Base-by-base conservation (phyloP, 64 coral and sea anemone genomes). In the Anthopleura sola region DNA sequence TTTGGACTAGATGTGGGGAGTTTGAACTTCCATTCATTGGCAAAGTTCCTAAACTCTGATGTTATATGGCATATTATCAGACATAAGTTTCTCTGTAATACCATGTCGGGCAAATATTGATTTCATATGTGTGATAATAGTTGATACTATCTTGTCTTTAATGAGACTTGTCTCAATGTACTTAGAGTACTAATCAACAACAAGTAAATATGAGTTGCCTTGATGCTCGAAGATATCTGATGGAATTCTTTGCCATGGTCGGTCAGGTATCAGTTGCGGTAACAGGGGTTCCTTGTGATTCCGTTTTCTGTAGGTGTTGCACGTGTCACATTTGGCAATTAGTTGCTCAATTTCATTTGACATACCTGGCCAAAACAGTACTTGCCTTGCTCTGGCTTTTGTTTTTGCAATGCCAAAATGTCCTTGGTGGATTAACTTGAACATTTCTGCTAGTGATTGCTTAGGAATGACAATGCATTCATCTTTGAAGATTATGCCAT, bases 111-210 rank as follows among this genome's bases (percentile, higher is more conserved):
- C 86, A 78, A 88, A 88, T 85, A 56, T 76, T 15, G 78, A 58
- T 85, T 90, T 90, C 82, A 84, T 75, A 20, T 58, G 56, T 7
- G 34, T 38, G 17, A 90, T 78, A 49, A 90, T 66, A 28, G 68
- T 60, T 76, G 9, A 18, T 68, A 82, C 88, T 77, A 14, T 78
- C 68, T 84, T 85, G 36, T 60, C 68, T 78, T 76, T 90, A 21
- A 90, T 85, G 34, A 77, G 13, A 40, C 49, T 39, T 55, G 64
- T 55, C 49, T 90, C 88, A 55, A 83, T 68, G 4, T 74, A 76
- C 47, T 84, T 84, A 17, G 88, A 90, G 71, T 90, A 90, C 23
- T 90, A 90, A 29, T 90, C 88, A 71, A 84, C n/a, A n/a, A n/a
- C 88, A 50, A 77, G 37, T 85, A 90, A 20, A 33, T 85, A 90